These are phyloP conservation scores for Sebastiscus tertius DNA, from an alignment of 2,797 vertebrate species.

Conservation along the genomic window DNA sequence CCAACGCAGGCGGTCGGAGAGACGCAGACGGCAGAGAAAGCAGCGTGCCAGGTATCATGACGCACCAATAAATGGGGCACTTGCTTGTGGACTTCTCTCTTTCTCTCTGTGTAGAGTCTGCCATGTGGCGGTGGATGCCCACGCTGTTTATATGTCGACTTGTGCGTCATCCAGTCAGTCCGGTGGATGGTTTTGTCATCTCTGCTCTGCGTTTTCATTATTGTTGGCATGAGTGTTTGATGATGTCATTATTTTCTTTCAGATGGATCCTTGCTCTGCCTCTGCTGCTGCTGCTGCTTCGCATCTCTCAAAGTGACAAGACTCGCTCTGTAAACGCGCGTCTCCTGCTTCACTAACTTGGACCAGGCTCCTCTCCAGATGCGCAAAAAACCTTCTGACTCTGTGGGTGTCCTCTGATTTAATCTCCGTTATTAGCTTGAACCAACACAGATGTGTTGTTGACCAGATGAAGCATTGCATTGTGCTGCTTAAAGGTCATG, in stretches of 20 bases:
- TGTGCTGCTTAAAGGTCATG: constrained; percentile 36
- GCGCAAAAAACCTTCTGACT: constrained; percentile 5
- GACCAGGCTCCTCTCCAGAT: neutral
- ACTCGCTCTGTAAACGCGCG: constrained; percentile 11
- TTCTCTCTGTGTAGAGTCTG: neutral
- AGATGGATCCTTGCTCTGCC: constrained; percentile 48
- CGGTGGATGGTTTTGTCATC: neutral
- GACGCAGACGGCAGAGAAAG: constrained; percentile 43
- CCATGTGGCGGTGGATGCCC: constrained; percentile 22
- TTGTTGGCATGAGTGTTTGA: constrained; percentile 42
- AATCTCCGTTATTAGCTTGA: neutral
- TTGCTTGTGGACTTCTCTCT: constrained; percentile 41
- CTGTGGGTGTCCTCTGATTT: constrained; percentile 9
- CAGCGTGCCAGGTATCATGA: constrained; percentile 74
- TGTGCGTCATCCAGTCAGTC: constrained; percentile 10
- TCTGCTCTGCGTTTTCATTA: constrained; percentile 7
- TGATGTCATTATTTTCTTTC: constrained; percentile 73
- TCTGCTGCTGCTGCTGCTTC: constrained; percentile 39
- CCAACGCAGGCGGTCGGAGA: constrained; percentile 19
- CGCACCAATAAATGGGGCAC: constrained; percentile 68
- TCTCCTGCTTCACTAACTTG: constrained; percentile 48
- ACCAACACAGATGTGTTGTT: constrained; percentile 19
- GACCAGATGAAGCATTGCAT: neutral
- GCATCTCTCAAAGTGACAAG: constrained; percentile 28
- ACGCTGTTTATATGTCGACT: constrained; percentile 6